Conservation (phyloP, 1,140 invertebrate species). For the Manduca sexta region DNA sequence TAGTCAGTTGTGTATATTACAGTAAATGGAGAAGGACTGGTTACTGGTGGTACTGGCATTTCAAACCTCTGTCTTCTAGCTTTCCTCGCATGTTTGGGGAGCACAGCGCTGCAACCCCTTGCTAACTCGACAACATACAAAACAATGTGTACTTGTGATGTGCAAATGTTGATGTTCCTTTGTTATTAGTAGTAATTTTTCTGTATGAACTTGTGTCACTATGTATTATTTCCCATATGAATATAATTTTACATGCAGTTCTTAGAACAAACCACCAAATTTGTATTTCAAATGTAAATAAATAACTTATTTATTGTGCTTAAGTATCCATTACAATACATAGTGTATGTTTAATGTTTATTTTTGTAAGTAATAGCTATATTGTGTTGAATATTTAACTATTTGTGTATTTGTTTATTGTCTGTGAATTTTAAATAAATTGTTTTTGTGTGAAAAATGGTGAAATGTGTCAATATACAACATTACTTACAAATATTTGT, state of each 20-base stretch:
- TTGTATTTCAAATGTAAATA: conserved; percentile 42
- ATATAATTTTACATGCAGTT: conserved; percentile 3
- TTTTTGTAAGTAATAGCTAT: conserved; percentile 58
- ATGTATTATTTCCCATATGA: too few relatives aligned
- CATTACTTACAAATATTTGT: conserved; percentile 56
- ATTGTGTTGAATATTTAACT: conserved; percentile 65
- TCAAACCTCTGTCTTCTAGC: too few relatives aligned
- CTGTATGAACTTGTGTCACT: too few relatives aligned
- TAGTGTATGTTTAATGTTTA: conserved; percentile 45
- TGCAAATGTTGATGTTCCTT: conserved; percentile 7
- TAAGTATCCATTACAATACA: conserved; percentile 34
- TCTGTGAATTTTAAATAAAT: conserved; percentile 63
- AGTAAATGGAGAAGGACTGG: too few relatives aligned
- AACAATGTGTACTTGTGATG: too few relatives aligned
- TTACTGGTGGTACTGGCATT: too few relatives aligned
- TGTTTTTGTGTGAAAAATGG: conserved; percentile 66
- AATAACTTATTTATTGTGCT: conserved; percentile 57
- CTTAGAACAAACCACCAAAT: conserved; percentile 14
- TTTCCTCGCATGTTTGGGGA: not conserved
- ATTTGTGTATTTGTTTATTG: conserved; percentile 62
- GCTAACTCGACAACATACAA: too few relatives aligned
- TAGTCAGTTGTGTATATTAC: too few relatives aligned
- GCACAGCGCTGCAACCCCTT: not conserved
- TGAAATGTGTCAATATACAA: conserved; percentile 69
- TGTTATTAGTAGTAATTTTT: not conserved